These are phyloP conservation scores for Jaculus jaculus DNA, from an alignment of 2,113 vertebrate genomes.

Conservation along the genomic window DNA sequence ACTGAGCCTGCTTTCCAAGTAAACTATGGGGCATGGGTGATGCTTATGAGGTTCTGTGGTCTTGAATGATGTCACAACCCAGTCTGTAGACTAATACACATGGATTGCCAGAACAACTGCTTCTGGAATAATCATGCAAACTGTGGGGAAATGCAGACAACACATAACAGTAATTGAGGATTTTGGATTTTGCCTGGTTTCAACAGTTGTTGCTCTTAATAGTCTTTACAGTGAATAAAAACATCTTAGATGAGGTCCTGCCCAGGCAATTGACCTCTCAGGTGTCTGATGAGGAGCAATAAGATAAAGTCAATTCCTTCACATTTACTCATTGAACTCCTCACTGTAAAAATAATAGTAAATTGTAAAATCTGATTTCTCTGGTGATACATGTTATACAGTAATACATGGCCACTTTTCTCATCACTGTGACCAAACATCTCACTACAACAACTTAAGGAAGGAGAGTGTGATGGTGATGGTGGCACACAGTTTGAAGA, in stretches of 20 bases:
- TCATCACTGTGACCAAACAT: background rate
- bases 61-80: background rate
- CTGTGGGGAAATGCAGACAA: background rate
- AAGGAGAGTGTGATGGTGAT: background rate
- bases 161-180: background rate
- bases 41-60: background rate
- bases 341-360: background rate
- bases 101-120: background rate
- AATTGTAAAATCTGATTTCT: background rate
- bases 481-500: too few species aligned
- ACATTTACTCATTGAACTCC: background rate
- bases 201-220: background rate
- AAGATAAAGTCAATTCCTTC: background rate
- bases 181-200: background rate
- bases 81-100: background rate
- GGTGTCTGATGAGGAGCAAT: background rate
- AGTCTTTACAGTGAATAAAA: background rate
- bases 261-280: background rate
- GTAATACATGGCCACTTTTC: background rate
- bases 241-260: background rate
- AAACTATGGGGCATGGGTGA: background rate
- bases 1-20: background rate
- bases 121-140: background rate
- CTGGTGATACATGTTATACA: background rate
- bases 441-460: too few species aligned